Percentiles rank a stretch among this genome's conserved stretches.
Evolutionary conservation across 2,797 vertebrate genomes (phyloP).

Genomic region (Ficedula albicollis): DNA sequence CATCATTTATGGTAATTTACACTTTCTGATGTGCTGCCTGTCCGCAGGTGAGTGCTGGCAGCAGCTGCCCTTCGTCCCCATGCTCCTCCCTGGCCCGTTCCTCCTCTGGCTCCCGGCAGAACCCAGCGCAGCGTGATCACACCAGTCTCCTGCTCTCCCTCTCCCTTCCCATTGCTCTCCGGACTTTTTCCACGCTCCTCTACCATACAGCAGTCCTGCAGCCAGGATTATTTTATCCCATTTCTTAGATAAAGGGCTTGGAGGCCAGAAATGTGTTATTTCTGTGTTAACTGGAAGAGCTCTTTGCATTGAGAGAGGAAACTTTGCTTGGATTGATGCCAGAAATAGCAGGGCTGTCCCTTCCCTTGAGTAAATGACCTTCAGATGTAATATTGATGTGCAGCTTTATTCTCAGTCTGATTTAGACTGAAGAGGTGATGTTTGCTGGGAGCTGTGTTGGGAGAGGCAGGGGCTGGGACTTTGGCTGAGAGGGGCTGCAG

Average conservation of each 20-base stretch:
- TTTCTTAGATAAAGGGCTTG: background rate
- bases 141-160: background rate
- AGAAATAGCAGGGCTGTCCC: background rate
- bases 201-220: background rate
- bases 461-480: background rate
- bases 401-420: background rate
- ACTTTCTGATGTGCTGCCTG: background rate
- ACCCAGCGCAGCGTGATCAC: accelerated
- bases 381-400: background rate
- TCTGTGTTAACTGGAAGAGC: background rate
- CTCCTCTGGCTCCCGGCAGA: background rate
- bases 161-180: background rate
- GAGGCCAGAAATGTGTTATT: background rate
- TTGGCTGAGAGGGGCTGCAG: background rate
- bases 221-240: background rate
- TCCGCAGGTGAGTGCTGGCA: accelerated
- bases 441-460: background rate
- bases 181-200: background rate
- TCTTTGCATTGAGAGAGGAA: background rate
- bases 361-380: constrained; percentile 32
- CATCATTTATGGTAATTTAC: background rate
- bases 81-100: background rate
- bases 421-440: background rate
- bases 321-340: background rate
- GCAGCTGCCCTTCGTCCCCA: background rate